Percentiles rank a stretch among this genome's conserved stretches.
These are phyloP conservation scores for Lanistes nyassanus DNA, from an alignment of 1,140 invertebrate species.

Conservation along the genomic window DNA sequence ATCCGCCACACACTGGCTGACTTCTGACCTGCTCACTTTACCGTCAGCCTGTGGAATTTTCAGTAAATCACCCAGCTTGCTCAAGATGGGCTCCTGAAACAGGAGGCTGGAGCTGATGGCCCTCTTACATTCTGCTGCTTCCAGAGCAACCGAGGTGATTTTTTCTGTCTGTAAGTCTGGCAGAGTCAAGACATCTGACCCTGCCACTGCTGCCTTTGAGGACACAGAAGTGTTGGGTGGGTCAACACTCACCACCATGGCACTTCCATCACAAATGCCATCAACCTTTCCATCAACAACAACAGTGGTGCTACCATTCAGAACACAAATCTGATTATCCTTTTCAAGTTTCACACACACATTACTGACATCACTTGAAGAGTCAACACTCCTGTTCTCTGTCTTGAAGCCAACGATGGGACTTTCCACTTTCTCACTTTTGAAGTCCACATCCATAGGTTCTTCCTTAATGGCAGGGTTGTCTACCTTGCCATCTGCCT, in stretches of 20 bases:
- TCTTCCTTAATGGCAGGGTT: conserved; percentile 48
- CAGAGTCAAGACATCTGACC: too few species aligned
- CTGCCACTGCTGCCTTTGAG: background rate
- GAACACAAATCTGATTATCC: background rate
- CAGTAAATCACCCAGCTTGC: conserved; percentile 46
- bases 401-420: too few species aligned
- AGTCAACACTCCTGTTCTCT: too few species aligned
- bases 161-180: conserved; percentile 15
- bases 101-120: conserved; percentile 38
- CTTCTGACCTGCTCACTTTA: background rate
- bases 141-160: conserved; percentile 2
- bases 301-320: background rate
- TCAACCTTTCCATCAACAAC: background rate
- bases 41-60: conserved; percentile 10
- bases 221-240: background rate
- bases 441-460: background rate
- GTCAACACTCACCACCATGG: conserved; percentile 4
- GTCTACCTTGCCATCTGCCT: conserved; percentile 52
- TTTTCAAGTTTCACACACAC: conserved; percentile 1
- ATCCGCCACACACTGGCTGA: too few species aligned
- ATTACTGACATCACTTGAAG: background rate
- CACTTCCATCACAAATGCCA: background rate
- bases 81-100: conserved; percentile 42
- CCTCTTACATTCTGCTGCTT: conserved; percentile 28
- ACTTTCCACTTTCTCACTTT: too few species aligned